These are phyloP conservation scores for Excalfactoria chinensis DNA, from an alignment of 2,113 vertebrate species.

Conservation along the genomic window DNA sequence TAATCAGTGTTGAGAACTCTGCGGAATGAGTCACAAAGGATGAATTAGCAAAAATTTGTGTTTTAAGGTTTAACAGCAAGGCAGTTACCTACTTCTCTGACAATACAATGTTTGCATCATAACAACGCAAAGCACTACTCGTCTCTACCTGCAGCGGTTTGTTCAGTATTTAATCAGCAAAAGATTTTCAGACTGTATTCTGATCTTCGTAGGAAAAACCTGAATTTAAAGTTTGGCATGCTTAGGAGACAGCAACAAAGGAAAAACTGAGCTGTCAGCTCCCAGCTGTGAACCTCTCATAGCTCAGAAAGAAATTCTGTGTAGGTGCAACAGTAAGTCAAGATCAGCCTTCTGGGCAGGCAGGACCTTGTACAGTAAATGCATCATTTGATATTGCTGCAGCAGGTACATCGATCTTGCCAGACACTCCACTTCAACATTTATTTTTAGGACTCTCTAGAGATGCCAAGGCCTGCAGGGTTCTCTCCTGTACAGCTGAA, in stretches of 20 bases:
- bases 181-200: not conserved
- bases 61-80: not conserved
- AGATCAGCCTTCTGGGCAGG: not conserved
- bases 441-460: not conserved
- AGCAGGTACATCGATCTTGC: not conserved
- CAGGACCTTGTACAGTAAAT: not conserved
- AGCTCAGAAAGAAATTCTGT: not conserved
- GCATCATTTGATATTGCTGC: not conserved
- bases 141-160: not conserved
- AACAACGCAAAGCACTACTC: not conserved
- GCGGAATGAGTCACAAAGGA: not conserved
- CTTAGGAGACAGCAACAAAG: not conserved
- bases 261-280: not conserved
- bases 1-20: not conserved
- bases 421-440: not conserved
- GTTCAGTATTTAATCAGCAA: not conserved
- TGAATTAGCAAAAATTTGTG: not conserved
- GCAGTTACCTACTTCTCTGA: not conserved
- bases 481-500: not conserved
- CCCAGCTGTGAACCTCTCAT: not conserved
- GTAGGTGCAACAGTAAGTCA: rapidly evolving
- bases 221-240: not conserved
- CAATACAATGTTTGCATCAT: not conserved
- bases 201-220: not conserved
- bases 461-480: not conserved